Base-by-base conservation (phyloP, 2,113 vertebrate species). In the Amphiprion ocellaris region DNA sequence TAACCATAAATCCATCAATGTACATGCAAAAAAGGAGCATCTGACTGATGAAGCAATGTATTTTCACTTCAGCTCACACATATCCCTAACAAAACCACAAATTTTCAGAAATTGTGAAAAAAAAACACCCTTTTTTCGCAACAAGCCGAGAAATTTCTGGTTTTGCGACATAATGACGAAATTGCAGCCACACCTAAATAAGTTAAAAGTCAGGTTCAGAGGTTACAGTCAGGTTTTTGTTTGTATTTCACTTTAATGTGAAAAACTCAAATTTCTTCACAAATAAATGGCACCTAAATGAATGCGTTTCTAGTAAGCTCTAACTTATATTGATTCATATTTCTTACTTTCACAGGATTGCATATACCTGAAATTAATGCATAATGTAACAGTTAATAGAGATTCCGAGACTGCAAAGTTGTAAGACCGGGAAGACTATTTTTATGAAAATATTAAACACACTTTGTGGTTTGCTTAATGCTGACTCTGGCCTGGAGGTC, bases 41-140 rank as follows among this genome's bases (percentile, higher is more conserved):
- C 33, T 70, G 61, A 30, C 4, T 8, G 39, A 67, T 68, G 68
- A 71, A 16, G 80, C 26, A 72, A 72, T 60, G 15, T 3, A 12
- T 23, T 47, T 58, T 50, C 19, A 5, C 41, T 53, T 54, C 23
- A 54, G 55, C 39, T 46, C n/a, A 19, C 56, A 24, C 10, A 14
- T 4, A 23, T 46, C 0, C n/a, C 17, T 26, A 15, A 14, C 44
- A 47, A 47, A 5, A 64, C 50, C 71, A 39, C 64, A 74, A 3
- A 24, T 74, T 47, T 55, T 59, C 5, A 2, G 33, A 37, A 37
- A 0, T n/a, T 41, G 60, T 60, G 16, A 33, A 23, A 0, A 28
- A 9, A 60, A 65, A 71, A 50, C 0, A 1, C n/a, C 33, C 3
- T 21, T 39, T 65, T 77, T 52, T 68, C 21, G 9, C 10, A 63